Evolutionary conservation across 2,888 invertebrate genomes (phyloP).

Genomic region (Nemoura dubitans): DNA sequence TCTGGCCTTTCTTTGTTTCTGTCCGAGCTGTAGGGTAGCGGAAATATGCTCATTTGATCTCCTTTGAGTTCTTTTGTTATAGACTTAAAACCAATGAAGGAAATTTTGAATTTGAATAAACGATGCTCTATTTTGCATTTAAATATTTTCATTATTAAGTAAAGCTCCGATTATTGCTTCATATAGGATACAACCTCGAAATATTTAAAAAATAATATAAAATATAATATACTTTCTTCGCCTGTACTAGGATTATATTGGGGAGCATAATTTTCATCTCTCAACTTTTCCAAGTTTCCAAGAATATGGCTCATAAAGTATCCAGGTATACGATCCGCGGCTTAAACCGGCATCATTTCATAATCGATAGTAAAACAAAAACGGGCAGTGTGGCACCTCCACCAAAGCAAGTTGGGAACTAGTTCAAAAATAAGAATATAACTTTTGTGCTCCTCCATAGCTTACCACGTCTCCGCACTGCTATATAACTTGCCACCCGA

Average conservation of each 20-base stretch:
- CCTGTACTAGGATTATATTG: background rate
- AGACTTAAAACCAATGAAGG: too few species aligned
- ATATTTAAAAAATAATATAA: too few species aligned
- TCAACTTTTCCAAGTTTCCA: too few species aligned
- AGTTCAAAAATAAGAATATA: background rate
- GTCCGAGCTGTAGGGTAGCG: too few species aligned
- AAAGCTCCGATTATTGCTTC: background rate
- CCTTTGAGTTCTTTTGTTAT: too few species aligned
- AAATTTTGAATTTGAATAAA: too few species aligned
- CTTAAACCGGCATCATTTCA: background rate
- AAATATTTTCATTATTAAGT: too few species aligned
- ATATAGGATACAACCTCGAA: background rate
- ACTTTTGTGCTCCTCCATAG: background rate
- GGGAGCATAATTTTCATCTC: background rate
- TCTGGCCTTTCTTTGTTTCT: too few species aligned
- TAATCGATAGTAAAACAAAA: background rate
- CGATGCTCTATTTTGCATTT: too few species aligned
- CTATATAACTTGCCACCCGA: slow-evolving; percentile 16
- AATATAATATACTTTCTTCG: background rate
- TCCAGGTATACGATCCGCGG: background rate
- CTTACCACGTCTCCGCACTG: background rate
- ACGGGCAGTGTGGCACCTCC: background rate
- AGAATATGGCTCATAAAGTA: too few species aligned
- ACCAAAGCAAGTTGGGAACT: background rate
- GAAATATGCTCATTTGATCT: too few species aligned